A percentile compares a stretch with the other conserved stretches of the same genome.
Conservation (phyloP, 2,113 vertebrate genomes). For the Euleptes europaea region DNA sequence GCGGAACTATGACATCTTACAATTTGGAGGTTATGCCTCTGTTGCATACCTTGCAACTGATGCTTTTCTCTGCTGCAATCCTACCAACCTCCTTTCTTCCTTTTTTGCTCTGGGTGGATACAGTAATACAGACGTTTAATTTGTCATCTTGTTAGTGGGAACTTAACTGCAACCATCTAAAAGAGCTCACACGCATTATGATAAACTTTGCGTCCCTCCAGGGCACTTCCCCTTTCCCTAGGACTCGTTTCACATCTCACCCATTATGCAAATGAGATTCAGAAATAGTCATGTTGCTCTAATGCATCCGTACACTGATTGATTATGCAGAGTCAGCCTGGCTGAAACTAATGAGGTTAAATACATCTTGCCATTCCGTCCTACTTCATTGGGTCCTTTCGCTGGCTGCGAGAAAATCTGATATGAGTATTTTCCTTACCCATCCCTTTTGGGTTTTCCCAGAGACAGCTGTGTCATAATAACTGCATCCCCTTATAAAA, state of each 20-base stretch:
- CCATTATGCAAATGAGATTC: conserved; percentile 83
- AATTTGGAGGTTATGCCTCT: no score
- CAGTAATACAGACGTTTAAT: conserved; percentile 76
- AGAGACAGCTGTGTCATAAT: conserved; percentile 30
- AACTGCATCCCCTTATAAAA: conserved; percentile 41
- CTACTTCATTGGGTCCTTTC: conserved; percentile 65
- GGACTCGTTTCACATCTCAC: conserved; percentile 78
- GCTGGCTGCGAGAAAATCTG: conserved; percentile 41
- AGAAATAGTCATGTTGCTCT: conserved; percentile 77
- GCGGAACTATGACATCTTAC: no score
- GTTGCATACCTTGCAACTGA: conserved; percentile 46
- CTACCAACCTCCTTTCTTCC: background rate
- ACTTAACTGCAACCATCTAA: conserved; percentile 78
- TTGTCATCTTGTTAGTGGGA: conserved; percentile 80
- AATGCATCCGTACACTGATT: conserved; percentile 77
- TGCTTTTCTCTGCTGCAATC: conserved; percentile 54
- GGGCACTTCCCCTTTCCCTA: conserved; percentile 64
- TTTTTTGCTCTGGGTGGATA: conserved; percentile 62
- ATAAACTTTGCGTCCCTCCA: conserved; percentile 78
- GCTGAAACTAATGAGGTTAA: conserved; percentile 79
- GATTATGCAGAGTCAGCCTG: conserved; percentile 70
- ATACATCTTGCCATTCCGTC: conserved; percentile 72
- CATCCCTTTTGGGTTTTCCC: background rate
- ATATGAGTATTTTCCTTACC: background rate
- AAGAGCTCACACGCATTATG: conserved; percentile 75